Base-by-base conservation (phyloP, 2,113 vertebrate genomes). In the Xyrauchen texanus region DNA sequence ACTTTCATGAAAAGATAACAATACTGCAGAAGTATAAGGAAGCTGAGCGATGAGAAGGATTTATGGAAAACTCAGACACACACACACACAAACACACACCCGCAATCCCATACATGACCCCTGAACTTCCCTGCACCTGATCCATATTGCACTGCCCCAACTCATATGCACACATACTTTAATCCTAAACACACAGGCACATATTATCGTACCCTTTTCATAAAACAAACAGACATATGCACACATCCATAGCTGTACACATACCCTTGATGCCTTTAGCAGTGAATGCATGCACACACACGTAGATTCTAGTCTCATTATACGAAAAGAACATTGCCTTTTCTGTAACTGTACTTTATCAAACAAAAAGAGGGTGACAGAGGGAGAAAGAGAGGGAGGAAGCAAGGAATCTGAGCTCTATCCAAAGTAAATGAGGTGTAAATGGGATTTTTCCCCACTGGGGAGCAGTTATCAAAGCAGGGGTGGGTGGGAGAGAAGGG, bases 1-100 rank as follows among this genome's bases (percentile, higher is more conserved):
- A 44, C 77, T 78, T 85, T 90, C 88, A 92, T 91, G 90, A 91
- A 92, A 92, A 91, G 88, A 90, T 89, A 92, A 92, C 89, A 92
- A 85, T 52, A 71, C 80, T 66, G 9, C 70, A 47, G 15, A 75
- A 42, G 42, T 34, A 7, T 53, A 76, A 76, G 8, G 47, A 45
- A 65, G 21, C n/a, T 44, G 73, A 52, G 21, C 21, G 21, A 34
- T 34, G 21, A 34, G 21, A 34, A 34, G 11, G 12, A 53, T 64
- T 65, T 12, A 13, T 16, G 8, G 0, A n/a, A 53, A 49, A 53
- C 8, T 11, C 9, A 53, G 4, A 57, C 5, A 57, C 13, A 57
- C 4, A 57, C 13, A 57, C 4, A 34, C 21, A 34, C 21, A 53
- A 53, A 53, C 9, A 53, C 12, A 57, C 5, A 57, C 13, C 13